phyloP scores from a whole-genome alignment of 1,140 invertebrate genomes.

The Drosophila sturtevanti region DNA sequence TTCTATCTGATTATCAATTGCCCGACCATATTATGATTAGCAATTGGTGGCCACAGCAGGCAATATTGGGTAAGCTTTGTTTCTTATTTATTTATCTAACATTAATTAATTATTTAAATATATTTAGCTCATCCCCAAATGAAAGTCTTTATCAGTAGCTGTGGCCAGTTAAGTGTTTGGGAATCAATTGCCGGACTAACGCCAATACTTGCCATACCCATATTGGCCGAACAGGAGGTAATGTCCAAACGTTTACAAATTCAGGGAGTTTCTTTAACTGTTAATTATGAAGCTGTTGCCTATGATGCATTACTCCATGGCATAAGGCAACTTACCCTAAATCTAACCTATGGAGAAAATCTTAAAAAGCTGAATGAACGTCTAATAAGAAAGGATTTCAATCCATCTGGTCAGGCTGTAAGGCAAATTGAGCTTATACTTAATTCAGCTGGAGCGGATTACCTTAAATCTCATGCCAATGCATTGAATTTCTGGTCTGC shows the following conservation, averaged over 20 bases:
- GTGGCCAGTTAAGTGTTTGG: slow-evolving; percentile 85
- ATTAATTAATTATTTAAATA: background rate
- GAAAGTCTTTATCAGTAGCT: slow-evolving; percentile 87
- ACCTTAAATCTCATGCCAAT: slow-evolving; percentile 81
- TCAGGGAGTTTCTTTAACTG: slow-evolving; percentile 56
- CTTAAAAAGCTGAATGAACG: slow-evolving; percentile 81
- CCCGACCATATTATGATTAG: slow-evolving; percentile 86
- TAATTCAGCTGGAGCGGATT: slow-evolving; percentile 82
- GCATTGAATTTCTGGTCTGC: slow-evolving; percentile 82
- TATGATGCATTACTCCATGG: slow-evolving; percentile 64
- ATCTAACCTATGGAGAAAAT: slow-evolving; percentile 60
- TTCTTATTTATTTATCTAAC: too few relatives aligned
- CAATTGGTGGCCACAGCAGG: slow-evolving; percentile 89
- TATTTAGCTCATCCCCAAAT: slow-evolving; percentile 84
- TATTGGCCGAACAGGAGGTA: slow-evolving; percentile 85
- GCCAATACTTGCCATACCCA: slow-evolving; percentile 86
- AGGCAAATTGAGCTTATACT: slow-evolving; percentile 85
- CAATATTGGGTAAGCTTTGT: slow-evolving; percentile 84
- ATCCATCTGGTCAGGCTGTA: slow-evolving; percentile 80
- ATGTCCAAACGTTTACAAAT: slow-evolving; percentile 83
- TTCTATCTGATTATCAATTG: slow-evolving; percentile 76
- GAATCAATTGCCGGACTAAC: slow-evolving; percentile 85
- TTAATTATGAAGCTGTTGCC: slow-evolving; percentile 56
- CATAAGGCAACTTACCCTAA: slow-evolving; percentile 66
- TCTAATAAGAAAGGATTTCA: slow-evolving; percentile 40